Conservation (phyloP, 2,113 vertebrate species). For the Malurus alboscapulatus region DNA sequence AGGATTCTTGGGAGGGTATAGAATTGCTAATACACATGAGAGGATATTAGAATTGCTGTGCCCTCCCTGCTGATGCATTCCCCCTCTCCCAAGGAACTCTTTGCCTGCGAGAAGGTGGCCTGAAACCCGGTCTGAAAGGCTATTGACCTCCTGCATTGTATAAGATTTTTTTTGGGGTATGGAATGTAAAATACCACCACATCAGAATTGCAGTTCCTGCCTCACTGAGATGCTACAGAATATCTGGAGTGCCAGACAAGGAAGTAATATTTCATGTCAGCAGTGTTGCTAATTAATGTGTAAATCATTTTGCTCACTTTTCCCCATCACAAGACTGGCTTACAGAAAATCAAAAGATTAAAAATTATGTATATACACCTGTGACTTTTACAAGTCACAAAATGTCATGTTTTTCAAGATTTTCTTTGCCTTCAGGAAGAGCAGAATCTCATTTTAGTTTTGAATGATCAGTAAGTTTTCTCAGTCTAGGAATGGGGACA, state of each 20-base stretch:
- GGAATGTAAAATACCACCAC: not conserved
- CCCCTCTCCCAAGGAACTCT: not conserved
- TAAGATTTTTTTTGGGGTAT: not conserved
- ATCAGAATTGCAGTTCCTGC: not conserved
- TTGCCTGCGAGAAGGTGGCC: not conserved
- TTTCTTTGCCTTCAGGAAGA: not conserved
- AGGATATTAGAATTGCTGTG: not conserved
- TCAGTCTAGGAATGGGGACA: conserved; percentile 22
- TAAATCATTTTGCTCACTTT: not conserved
- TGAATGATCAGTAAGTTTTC: conserved; percentile 10
- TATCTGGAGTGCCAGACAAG: not conserved
- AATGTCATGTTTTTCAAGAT: conserved; percentile 3
- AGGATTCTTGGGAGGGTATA: not conserved
- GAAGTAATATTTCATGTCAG: not conserved
- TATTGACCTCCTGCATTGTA: not conserved
- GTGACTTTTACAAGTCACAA: not conserved
- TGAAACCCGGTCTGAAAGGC: not conserved
- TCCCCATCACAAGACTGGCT: not conserved
- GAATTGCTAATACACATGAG: not conserved
- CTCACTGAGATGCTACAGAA: not conserved
- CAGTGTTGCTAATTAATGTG: not conserved
- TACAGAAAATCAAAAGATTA: not conserved
- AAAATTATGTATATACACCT: not conserved
- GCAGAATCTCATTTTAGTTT: conserved; percentile 23
- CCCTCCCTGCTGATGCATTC: not conserved